phyloP scores from a whole-genome alignment of 2,888 invertebrate genomes.

The Scaptomyza polygonia region DNA sequence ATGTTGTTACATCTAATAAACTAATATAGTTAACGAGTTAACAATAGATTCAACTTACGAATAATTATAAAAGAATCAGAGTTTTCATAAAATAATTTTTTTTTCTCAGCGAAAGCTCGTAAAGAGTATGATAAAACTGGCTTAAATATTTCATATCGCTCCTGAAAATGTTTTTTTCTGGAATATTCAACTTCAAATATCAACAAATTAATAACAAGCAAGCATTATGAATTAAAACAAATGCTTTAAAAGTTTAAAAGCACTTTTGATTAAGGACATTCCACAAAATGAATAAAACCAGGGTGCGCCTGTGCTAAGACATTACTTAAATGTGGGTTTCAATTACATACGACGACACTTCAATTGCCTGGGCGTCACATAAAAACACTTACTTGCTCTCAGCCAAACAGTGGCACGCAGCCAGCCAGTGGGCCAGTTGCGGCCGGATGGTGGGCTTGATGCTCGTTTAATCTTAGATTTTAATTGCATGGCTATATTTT shows the following conservation, averaged over 20 bases:
- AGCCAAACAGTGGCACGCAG: slow-evolving; percentile 24
- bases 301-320: slow-evolving; percentile 42
- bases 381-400: slow-evolving; percentile 68
- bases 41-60: too few relatives aligned
- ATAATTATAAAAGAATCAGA: background rate
- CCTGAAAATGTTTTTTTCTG: too few relatives aligned
- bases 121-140: too few relatives aligned
- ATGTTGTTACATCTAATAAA: too few relatives aligned
- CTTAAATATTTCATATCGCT: too few relatives aligned
- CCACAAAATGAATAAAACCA: slow-evolving; percentile 31
- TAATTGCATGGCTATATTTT: slow-evolving; percentile 73
- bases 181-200: too few relatives aligned
- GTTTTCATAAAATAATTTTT: too few relatives aligned
- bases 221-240: too few relatives aligned
- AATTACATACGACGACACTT: slow-evolving; percentile 41
- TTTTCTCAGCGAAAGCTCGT: too few relatives aligned
- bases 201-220: too few relatives aligned
- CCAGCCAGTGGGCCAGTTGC: slow-evolving; percentile 16
- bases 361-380: slow-evolving; percentile 63
- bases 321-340: slow-evolving; percentile 36
- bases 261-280: background rate
- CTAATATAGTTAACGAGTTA: background rate
- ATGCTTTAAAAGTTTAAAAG: background rate
- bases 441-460: slow-evolving; percentile 34
- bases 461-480: slow-evolving; percentile 77